Evolutionary conservation across 2,888 invertebrate genomes (phyloP), one percentile per base, ranked within the genome.

Genomic region (Dolichomitus sp.): DNA sequence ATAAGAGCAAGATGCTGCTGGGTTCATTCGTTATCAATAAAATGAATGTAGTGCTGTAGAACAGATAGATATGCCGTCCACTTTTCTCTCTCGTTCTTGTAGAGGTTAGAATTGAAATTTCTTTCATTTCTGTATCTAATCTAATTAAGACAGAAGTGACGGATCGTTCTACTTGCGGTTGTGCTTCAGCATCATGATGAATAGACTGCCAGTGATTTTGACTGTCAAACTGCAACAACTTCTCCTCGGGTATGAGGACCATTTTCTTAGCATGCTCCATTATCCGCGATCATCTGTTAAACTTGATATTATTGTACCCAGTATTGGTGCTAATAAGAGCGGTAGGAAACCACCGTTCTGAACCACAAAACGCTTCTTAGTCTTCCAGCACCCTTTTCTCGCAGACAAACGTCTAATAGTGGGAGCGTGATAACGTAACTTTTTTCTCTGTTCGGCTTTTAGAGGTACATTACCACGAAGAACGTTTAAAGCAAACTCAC

Each of bases 231-330:
- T 42, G 70, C 4, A 30, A 2, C 7, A 70, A n/a, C 42, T 65
- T 75, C 2, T 78, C 65, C 30, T 78, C 70, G 0, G 70, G 78
- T 4, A 72, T 50, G 1, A 81, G 65, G 0, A 79, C 72, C 75
- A 84, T 81, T 75, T 78, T 81, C 12, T 75, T 42, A 9, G 81
- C 63, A 4, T 73, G 70, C 23, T 81, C 76, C 76, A 80, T 83
- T 52, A 57, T 30, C 63, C 2, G 0, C 52, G 19, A 0, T 37
- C 27, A 5, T n/a, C 63, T 7, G 63, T 73, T n/a, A 50, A 11
- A n/a, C 11, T 73, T 50, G 73, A 73, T 14, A 61, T 33, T n/a
- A 73, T 48, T 3, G 61, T 37, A 0, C 61, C 72, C 9, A 73
- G 45, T 50, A 73, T 33, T 33, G 33, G 61, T 4, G 50, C 61